These are phyloP conservation scores for Acanthosoma haemorrhoidale DNA, from an alignment of 2,888 invertebrate species.

Conservation along the genomic window DNA sequence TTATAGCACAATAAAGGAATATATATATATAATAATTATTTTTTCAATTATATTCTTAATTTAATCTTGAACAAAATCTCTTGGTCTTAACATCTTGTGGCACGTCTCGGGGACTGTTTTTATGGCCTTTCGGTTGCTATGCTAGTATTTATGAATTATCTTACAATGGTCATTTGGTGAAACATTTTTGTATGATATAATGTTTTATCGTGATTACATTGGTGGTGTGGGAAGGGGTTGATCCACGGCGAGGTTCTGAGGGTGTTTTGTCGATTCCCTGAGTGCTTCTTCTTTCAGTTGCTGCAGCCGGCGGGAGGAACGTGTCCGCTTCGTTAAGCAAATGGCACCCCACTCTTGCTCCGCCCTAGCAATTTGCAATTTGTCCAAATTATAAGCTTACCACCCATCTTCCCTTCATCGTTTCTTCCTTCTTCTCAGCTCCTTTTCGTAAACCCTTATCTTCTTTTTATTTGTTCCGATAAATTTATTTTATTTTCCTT, in stretches of 20 bases:
- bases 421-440: constrained; percentile 9
- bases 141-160: too few relatives aligned
- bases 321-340: constrained; percentile 22
- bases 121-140: too few relatives aligned
- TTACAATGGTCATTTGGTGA: too few relatives aligned
- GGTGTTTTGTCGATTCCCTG: not conserved
- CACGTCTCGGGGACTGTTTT: too few relatives aligned
- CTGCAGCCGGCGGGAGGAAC: not conserved
- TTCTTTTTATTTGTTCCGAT: not conserved
- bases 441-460: constrained; percentile 1
- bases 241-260: too few relatives aligned
- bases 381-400: constrained; percentile 21
- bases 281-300: not conserved
- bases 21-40: too few relatives aligned
- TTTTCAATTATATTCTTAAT: too few relatives aligned
- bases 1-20: too few relatives aligned
- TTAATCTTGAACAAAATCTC: too few relatives aligned
- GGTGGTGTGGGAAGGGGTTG: too few relatives aligned
- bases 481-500: not conserved
- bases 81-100: too few relatives aligned
- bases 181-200: not conserved
- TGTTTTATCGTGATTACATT: too few relatives aligned
- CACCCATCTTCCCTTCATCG: not conserved
- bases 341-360: constrained; percentile 2
- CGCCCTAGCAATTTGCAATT: constrained; percentile 24